Evolutionary conservation across 2,888 invertebrate species (phyloP), one percentile per base, ranked within the genome.

Genomic region (Noctua janthe): DNA sequence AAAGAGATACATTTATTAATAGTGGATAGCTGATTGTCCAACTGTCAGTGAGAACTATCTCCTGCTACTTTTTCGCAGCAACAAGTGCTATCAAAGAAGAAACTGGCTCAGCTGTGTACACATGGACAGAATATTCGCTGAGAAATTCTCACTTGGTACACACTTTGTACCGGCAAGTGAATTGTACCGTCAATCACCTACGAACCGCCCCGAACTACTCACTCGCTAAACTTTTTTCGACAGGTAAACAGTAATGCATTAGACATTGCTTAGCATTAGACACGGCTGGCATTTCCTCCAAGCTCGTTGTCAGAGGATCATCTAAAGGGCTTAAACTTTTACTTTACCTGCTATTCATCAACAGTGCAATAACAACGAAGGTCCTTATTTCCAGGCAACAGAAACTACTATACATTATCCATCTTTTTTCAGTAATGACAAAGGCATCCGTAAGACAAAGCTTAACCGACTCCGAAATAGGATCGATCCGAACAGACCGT

Each of bases 391-490:
- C 8, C 7, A 20, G 7, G 7, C 13, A 35, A 54, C 23, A 15
- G 35, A 54, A 17, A 54, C n/a, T 39, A 66, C 4, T 39, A 64
- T 11, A 66, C 66, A 39, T 35, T 20, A 39, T 4, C 20, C 4
- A 11, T 67, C 11, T 23, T 81, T 67, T 91, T 93, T 6, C 91
- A 96, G 94, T 78, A 74, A 96, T 96, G 96, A 92, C 94, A 39
- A 95, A 94, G 83, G 90, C 83, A 49, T 93, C 93, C 0, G 92
- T 88, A 8, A 86, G 78, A 6, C 88, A 87, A 80, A 95, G 95
- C 80, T 86, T 91, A 23, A 91, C 93, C 0, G 95, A 95, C 89
- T 94, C 96, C 0, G 96, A 96, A 83, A 71, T 92, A 47, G 95
- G 92, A 1, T 94, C 95, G 0, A 88, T 91, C 23, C 83, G 88